Percentiles rank a stretch among this genome's conserved stretches.
These are phyloP conservation scores for Epizoanthus stellaris DNA, from an alignment of 92 coral and sea anemone genomes.

Conservation along the genomic window DNA sequence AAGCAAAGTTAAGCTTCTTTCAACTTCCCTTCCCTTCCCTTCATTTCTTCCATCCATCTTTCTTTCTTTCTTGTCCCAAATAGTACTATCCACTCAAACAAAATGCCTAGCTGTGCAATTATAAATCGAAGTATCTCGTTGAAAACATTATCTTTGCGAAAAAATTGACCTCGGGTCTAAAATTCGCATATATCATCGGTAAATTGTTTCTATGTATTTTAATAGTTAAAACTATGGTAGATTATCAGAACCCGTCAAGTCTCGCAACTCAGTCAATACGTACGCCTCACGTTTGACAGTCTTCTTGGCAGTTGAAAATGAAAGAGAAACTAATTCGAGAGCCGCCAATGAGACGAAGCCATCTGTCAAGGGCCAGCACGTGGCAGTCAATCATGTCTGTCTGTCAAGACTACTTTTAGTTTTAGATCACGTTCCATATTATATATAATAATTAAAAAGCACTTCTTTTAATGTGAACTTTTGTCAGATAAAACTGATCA, in stretches of 20 bases:
- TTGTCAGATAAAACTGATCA: no score
- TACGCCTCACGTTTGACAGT: not conserved
- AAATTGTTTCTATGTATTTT: not conserved
- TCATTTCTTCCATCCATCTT: no score
- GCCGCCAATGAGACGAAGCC: not conserved
- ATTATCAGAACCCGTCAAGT: not conserved
- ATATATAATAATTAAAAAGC: not conserved
- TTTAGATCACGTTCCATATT: not conserved
- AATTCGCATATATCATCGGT: no score
- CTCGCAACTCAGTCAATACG: not conserved
- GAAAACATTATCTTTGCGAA: no score
- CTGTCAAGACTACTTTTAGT: not conserved
- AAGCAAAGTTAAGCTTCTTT: no score
- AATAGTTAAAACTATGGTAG: not conserved
- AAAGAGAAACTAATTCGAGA: constrained; percentile 5
- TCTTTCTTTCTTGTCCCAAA: no score
- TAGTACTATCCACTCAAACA: no score
- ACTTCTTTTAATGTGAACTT: not conserved
- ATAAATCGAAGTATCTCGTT: no score
- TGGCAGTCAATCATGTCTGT: constrained; percentile 3
- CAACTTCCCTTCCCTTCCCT: no score
- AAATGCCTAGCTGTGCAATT: no score
- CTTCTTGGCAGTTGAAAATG: not conserved
- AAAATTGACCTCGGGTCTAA: no score
- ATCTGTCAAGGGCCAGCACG: not conserved